Conservation (phyloP, 2,113 vertebrate genomes). For the Ciconia stormi region DNA sequence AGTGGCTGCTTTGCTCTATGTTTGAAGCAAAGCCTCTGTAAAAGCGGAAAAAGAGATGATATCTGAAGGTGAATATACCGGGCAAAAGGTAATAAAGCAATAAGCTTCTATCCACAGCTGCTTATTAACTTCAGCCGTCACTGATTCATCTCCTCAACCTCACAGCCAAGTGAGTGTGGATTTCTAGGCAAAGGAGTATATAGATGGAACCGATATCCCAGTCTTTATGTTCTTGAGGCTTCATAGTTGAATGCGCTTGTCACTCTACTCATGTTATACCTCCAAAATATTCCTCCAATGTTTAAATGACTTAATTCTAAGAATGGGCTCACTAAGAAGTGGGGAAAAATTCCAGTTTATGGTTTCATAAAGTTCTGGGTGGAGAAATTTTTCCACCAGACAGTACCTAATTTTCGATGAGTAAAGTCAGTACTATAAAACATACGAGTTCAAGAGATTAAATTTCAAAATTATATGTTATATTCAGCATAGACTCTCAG, state of each 20-base stretch:
- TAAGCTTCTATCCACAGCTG: background rate
- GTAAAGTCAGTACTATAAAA: slow-evolving; percentile 31
- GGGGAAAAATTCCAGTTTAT: background rate
- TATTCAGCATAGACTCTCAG: background rate
- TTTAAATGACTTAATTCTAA: slow-evolving; percentile 8
- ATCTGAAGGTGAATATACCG: background rate
- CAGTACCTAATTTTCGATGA: slow-evolving; percentile 40
- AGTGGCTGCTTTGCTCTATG: background rate
- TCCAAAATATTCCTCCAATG: background rate
- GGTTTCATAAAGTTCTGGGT: background rate
- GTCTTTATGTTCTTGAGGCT: background rate
- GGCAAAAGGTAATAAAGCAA: background rate
- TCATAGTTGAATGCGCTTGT: background rate
- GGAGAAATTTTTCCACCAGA: background rate
- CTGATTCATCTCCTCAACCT: background rate
- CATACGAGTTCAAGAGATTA: background rate
- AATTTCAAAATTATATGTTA: slow-evolving; percentile 47
- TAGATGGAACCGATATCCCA: background rate
- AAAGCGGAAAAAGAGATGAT: background rate
- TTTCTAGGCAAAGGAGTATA: background rate
- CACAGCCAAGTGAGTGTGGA: background rate
- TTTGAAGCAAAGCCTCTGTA: background rate
- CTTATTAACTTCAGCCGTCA: background rate
- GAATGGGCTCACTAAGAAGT: background rate
- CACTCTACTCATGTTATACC: background rate